Conservation (phyloP, 2,888 invertebrate species). For the Lycocerus yunnanus region DNA sequence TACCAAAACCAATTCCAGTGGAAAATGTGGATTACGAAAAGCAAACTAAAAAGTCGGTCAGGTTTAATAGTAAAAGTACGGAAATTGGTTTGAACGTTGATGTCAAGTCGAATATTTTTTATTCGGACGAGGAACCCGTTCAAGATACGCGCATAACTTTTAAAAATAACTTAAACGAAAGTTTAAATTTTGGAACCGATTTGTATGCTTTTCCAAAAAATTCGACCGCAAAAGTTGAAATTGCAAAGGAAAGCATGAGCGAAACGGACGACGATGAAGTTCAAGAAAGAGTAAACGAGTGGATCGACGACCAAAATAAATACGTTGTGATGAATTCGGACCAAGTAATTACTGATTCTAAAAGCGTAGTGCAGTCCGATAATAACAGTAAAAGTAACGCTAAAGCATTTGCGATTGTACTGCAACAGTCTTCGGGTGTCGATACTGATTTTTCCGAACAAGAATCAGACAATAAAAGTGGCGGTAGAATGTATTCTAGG, state of each 20-base stretch:
- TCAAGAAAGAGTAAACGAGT: conserved; percentile 46
- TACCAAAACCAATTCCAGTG: conserved; percentile 31
- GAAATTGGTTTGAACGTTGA: conserved; percentile 37
- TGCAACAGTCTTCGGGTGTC: conserved; percentile 1
- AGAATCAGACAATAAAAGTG: neutral
- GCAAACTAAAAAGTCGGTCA: conserved; percentile 50
- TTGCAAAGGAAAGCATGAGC: conserved; percentile 6
- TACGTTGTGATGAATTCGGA: conserved; percentile 38
- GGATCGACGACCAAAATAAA: conserved; percentile 53
- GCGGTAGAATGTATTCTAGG: neutral
- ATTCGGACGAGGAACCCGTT: neutral
- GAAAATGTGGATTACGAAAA: conserved; percentile 46
- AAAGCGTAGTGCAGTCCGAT: conserved; percentile 3
- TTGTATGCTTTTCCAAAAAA: neutral
- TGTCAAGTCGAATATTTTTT: neutral
- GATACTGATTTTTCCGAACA: conserved; percentile 8
- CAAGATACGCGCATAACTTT: neutral
- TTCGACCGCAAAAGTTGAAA: neutral
- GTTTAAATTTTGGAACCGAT: neutral
- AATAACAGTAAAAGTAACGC: conserved; percentile 18
- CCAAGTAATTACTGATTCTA: conserved; percentile 5
- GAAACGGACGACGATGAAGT: conserved; percentile 31
- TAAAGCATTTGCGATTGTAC: conserved; percentile 6
- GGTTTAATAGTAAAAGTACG: conserved; percentile 48
- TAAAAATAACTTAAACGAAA: neutral